Conservation (phyloP, 1,140 invertebrate species). For the Brachionus asplanchnoidis region DNA sequence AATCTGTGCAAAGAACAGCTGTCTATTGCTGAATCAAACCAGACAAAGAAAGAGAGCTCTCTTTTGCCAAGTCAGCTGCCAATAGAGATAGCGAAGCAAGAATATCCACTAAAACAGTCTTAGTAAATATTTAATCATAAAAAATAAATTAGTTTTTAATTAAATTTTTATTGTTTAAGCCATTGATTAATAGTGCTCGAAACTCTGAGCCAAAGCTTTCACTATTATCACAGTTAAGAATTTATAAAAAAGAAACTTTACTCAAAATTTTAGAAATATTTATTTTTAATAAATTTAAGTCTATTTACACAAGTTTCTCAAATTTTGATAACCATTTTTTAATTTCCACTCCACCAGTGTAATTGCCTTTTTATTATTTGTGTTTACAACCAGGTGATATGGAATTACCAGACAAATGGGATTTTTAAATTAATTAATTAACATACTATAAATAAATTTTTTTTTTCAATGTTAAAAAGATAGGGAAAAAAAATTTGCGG, state of each 20-base stretch:
- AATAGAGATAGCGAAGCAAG: constrained; percentile 25
- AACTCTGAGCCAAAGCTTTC: not conserved
- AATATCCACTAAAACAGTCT: constrained; percentile 16
- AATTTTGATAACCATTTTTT: constrained; percentile 57
- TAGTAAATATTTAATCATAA: too few relatives aligned
- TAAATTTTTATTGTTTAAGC: not conserved
- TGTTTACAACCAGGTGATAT: constrained; percentile 66
- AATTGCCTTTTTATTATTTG: constrained; percentile 59
- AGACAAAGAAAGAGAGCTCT: not conserved
- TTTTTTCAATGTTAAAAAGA: too few relatives aligned
- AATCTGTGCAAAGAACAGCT: constrained; percentile 46
- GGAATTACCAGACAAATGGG: constrained; percentile 62
- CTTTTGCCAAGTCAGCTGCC: not conserved
- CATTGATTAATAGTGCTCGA: not conserved
- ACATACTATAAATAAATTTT: too few relatives aligned
- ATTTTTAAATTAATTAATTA: constrained; percentile 45
- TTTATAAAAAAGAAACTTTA: too few relatives aligned
- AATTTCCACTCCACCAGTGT: constrained; percentile 58
- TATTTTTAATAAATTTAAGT: constrained; percentile 44
- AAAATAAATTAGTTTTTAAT: not conserved
- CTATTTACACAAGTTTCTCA: constrained; percentile 46
- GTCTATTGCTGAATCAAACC: constrained; percentile 43
- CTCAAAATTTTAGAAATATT: not conserved
- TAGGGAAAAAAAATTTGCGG: too few relatives aligned
- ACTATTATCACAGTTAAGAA: not conserved